Base-by-base conservation (phyloP, 2,113 vertebrate species). In the Hippocampus mohnikei region DNA sequence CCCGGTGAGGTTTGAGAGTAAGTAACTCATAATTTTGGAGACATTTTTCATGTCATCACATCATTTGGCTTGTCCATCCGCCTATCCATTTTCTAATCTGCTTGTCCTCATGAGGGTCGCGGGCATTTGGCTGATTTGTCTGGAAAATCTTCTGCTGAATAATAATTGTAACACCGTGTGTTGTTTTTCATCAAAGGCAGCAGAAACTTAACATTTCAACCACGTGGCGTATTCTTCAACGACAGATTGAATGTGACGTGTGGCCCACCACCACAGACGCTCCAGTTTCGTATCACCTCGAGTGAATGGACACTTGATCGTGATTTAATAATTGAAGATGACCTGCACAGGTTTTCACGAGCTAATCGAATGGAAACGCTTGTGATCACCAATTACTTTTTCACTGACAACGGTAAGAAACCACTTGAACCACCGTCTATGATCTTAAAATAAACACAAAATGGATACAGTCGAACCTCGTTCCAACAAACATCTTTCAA, bases 351-450 rank as follows among this genome's bases (percentile, higher is more conserved):
- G 0, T 44, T 81, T 68, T 8, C 13, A 58, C 13, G 0, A 15
- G 0, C 0, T 0, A 1, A 27, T 20, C 29, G 40, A 44, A 0
- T 0, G 0, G 11, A 69, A 27, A 41, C 0, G 0, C 64, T 87
- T 37, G 78, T n/a, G 2, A 21, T 85, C 15, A 9, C 1, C 2
- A 9, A 0, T 0, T 59, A 52, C 58, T 69, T 56, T 11, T 1
- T 0, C 1, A 73, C 69, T 13, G 69, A 85, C 52, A 44, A 7
- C 5, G 81, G 85, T 87, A 78, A 77, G 81, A 50, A 50, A 29
- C 8, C 8, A 3, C 23, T 61, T 37, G 2, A 37, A 55, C 16
- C 33, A 60, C 1, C 64, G 2, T 55, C 5, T 37, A 37, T 37
- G 5, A 37, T 6, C 33, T 37, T 37, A 37, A 37, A 37, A 37